A percentile compares a stretch with the other conserved stretches of the same genome.
These are phyloP conservation scores for Maniola hyperantus DNA, from an alignment of 2,888 invertebrate species.

Conservation along the genomic window DNA sequence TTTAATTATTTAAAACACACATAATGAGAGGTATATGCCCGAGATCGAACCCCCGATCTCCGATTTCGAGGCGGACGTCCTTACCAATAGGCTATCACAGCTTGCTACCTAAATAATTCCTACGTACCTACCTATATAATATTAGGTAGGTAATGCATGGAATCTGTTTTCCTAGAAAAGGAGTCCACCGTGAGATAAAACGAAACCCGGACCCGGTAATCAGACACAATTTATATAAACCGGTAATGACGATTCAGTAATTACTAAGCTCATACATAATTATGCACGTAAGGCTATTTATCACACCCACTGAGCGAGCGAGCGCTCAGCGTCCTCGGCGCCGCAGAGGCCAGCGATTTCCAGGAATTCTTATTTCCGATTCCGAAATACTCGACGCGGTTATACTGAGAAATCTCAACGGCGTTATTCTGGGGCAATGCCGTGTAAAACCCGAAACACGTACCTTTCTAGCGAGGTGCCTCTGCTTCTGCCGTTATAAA, in stretches of 20 bases:
- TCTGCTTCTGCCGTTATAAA: conserved; percentile 70
- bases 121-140: too few relatives aligned
- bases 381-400: conserved; percentile 74
- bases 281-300: background rate
- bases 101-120: too few relatives aligned
- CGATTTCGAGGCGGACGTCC: too few relatives aligned
- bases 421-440: conserved; percentile 77
- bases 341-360: conserved; percentile 71
- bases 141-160: background rate
- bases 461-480: conserved; percentile 67
- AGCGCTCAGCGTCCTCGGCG: conserved; percentile 50
- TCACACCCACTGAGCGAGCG: conserved; percentile 36
- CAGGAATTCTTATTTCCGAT: conserved; percentile 79
- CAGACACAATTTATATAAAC: conserved; percentile 8
- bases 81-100: too few relatives aligned
- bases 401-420: conserved; percentile 74
- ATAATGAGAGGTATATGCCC: too few relatives aligned
- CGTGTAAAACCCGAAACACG: conserved; percentile 74
- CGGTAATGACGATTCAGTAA: conserved; percentile 15
- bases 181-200: conserved; percentile 1
- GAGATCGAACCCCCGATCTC: too few relatives aligned
- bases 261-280: conserved; percentile 28
- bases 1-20: too few relatives aligned
- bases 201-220: conserved; percentile 15
- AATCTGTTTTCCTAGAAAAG: conserved; percentile 9